Evolutionary conservation across 2,888 invertebrate species (phyloP), one percentile per base, ranked within the genome.

Genomic region (Chymomyza fuscimana): DNA sequence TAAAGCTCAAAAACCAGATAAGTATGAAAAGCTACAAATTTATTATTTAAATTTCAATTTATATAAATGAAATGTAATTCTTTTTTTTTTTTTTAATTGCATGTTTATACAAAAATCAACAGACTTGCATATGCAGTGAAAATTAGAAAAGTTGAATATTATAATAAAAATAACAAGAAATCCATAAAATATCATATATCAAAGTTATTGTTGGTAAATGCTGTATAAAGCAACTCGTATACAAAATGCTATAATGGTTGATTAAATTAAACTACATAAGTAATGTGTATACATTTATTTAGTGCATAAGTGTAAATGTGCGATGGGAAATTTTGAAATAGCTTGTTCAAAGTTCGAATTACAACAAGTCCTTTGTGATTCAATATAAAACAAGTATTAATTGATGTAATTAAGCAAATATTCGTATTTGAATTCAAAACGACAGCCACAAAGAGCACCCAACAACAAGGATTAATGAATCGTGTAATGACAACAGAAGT

Each of bases 401-500:
- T 46, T 46, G 40, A 46, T 46, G 40, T 46, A 46, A 46, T 46
- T 46, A 46, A 10, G 40, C 12, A 46, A 54, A 54, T 16, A 16
- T 54, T 10, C 51, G n/a, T 15, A 51, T 51, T 51, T n/a, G 16
- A 51, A 22, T 19, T 54, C 19, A 51, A 51, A 51, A n/a, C 0
- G 54, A 16, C 9, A 54, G 15, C 16, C 22, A 22, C 54, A 52
- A 52, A 52, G 19, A 7, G 52, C 52, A 19, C 19, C 1, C 32
- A 32, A 4, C 32, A 32, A 9, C 22, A 54, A 19, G 9, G 54
- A 54, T 5, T 54, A 58, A 58, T 25, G 58, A 58, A 25, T 58
- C 58, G 58, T 54, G 19, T 54, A 58, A 25, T 58, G 72, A 70
- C 80, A 83, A 51, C 81, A 76, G 62, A 75, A 80, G 82, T 74